Base-by-base conservation (phyloP, 2,888 invertebrate species). In the Sclerodermus sp. region DNA sequence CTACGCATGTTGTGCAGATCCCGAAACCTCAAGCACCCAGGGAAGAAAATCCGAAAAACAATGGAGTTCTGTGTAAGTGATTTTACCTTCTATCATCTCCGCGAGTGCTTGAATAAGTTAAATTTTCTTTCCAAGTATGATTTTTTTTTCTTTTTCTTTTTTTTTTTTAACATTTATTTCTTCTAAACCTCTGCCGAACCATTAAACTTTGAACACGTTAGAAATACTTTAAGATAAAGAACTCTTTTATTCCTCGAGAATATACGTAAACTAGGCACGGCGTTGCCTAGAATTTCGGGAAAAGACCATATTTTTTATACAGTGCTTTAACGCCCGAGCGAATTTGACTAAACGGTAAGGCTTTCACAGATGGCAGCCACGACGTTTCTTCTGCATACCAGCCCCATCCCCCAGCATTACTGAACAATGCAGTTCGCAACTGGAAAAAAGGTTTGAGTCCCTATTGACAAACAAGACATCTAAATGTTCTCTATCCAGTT, bases 1-100 rank as follows among this genome's bases (percentile, higher is more conserved):
- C 91, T 29, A 90, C 87, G 56, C 90, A 92, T 73, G 79, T 92
- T 68, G 81, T 91, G 62, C 91, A 90, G 14, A 85, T 89, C 57
- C 63, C 71, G 41, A 76, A 76, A 62, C 52, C 59, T 39, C 65
- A 70, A 53, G 62, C 69, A 45, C 46, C 59, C 18, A 61, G 73
- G 32, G 75, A 76, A 54, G 76, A 77, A 51, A 70, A 53, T 55
- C 53, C 66, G 42, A 75, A 74, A 62, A 76, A 70, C 57, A 74
- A 76, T 42, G 74, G 73, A 56, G 68, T 75, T 48, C 61, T 76
- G 50, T 72, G 76, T 77, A 66, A 75, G 75, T 75, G 41, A 36
- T 4, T n/a, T n/a, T n/a, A n/a, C 23, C 3, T 23, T 23, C 4
- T 23, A 23, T 23, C 23, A 23, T n/a, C n/a, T n/a, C n/a, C n/a